Evolutionary conservation across 2,113 vertebrate genomes (phyloP).

Genomic region (Larimichthys polyactis): DNA sequence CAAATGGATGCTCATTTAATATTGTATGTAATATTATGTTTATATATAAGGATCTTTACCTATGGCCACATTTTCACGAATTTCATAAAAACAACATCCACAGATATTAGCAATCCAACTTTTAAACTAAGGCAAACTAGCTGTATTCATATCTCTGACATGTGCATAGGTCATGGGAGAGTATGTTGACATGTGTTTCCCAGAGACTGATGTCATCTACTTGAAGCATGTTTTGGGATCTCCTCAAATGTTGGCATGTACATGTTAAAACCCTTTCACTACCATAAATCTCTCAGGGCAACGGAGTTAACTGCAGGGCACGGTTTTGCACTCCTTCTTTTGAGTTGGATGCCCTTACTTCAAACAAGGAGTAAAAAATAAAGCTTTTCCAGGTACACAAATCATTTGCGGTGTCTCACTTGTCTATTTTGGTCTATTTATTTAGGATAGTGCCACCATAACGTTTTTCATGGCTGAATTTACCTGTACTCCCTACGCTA

Average conservation of each 20-base stretch:
- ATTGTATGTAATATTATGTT: background rate
- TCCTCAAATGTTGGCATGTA: conserved; percentile 66
- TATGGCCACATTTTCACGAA: no score
- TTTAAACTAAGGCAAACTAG: background rate
- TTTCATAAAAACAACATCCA: background rate
- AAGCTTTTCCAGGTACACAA: conserved; percentile 49
- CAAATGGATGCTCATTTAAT: background rate
- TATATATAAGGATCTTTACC: background rate
- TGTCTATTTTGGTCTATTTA: conserved; percentile 67
- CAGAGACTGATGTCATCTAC: conserved; percentile 67
- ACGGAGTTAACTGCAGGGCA: conserved; percentile 55
- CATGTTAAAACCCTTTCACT: conserved; percentile 62
- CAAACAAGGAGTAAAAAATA: conserved; percentile 71
- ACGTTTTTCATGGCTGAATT: conserved; percentile 45
- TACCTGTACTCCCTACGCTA: background rate
- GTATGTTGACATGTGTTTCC: conserved; percentile 64
- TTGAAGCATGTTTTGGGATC: conserved; percentile 72
- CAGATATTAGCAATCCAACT: background rate
- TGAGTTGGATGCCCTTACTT: conserved; percentile 58
- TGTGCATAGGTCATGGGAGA: conserved; percentile 32
- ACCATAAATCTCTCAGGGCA: conserved; percentile 72
- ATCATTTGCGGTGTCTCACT: conserved; percentile 70
- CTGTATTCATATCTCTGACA: conserved; percentile 4
- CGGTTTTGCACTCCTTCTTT: conserved; percentile 42
- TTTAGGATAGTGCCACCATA: conserved; percentile 43